These are phyloP conservation scores for Trogon melanurus DNA, from an alignment of 2,113 vertebrate species.

Conservation along the genomic window DNA sequence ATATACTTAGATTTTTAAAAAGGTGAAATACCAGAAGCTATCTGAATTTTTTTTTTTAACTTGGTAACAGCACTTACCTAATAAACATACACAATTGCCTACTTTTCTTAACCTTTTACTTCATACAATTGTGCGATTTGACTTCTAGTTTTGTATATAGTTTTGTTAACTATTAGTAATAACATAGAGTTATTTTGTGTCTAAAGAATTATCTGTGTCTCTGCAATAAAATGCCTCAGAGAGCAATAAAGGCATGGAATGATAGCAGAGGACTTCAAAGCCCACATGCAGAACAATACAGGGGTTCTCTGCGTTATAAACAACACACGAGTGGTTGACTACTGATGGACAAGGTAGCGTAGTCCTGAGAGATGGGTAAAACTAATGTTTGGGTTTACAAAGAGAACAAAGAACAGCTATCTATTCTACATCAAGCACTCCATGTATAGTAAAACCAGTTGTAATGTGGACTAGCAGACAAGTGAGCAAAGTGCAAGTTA, in stretches of 20 bases:
- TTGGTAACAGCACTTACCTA: not conserved
- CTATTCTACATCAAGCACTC: not conserved
- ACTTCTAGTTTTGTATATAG: not conserved
- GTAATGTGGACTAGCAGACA: not conserved
- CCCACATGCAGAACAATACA: not conserved
- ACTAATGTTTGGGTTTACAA: not conserved
- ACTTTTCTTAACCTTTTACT: not conserved
- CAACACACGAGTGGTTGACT: not conserved
- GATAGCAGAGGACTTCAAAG: not conserved
- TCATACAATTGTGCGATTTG: fast-evolving
- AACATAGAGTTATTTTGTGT: not conserved
- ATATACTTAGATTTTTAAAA: not conserved
- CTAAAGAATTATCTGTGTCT: not conserved
- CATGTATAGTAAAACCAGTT: not conserved
- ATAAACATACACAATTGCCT: not conserved
- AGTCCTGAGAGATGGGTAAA: not conserved
- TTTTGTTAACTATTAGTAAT: not conserved
- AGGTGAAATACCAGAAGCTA: not conserved
- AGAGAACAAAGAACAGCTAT: not conserved
- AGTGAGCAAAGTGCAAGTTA: not conserved
- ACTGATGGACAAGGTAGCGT: not conserved
- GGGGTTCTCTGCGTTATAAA: not conserved
- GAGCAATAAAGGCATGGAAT: not conserved
- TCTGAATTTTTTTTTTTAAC: not conserved
- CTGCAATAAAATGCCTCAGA: not conserved